Conservation (phyloP, 2,888 invertebrate genomes). For the Lasioglossum morio region DNA sequence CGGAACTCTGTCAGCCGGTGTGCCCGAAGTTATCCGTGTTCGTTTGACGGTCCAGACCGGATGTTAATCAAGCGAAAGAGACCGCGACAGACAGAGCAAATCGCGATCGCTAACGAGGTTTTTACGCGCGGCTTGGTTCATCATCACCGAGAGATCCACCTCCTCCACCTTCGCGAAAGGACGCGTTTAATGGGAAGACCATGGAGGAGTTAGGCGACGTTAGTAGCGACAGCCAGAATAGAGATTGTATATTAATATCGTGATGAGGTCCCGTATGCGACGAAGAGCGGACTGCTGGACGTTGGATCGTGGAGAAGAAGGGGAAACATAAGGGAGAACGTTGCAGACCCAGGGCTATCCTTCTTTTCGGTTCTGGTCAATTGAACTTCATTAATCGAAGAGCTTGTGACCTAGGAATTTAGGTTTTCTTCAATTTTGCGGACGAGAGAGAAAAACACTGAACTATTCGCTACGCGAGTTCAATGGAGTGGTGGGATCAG, state of each 20-base stretch:
- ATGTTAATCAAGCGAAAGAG: constrained; percentile 10
- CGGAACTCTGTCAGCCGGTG: neutral
- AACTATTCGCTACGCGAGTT: too few relatives aligned
- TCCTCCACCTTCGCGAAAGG: constrained; percentile 64
- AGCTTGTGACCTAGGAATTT: neutral
- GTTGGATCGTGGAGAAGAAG: constrained; percentile 9
- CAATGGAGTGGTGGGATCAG: neutral
- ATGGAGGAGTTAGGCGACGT: constrained; percentile 24
- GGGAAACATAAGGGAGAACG: neutral
- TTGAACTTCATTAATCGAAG: neutral
- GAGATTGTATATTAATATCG: constrained; percentile 25
- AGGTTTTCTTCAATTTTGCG: neutral
- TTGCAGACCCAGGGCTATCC: neutral
- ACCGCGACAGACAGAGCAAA: constrained; percentile 13
- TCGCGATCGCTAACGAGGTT: constrained; percentile 7
- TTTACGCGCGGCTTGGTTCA: neutral
- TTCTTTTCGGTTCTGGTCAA: neutral
- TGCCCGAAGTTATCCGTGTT: neutral
- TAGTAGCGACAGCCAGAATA: constrained; percentile 35
- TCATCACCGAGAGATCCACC: constrained; percentile 52
- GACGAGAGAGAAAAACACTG: too few relatives aligned
- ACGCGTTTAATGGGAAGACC: constrained; percentile 30
- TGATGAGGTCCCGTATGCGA: constrained; percentile 15
- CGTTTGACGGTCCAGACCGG: constrained; percentile 22
- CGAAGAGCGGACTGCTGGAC: constrained; percentile 26